These are phyloP conservation scores for Dendronephthya gigantea DNA, from an alignment of 64 coral and sea anemone genomes.

Conservation along the genomic window DNA sequence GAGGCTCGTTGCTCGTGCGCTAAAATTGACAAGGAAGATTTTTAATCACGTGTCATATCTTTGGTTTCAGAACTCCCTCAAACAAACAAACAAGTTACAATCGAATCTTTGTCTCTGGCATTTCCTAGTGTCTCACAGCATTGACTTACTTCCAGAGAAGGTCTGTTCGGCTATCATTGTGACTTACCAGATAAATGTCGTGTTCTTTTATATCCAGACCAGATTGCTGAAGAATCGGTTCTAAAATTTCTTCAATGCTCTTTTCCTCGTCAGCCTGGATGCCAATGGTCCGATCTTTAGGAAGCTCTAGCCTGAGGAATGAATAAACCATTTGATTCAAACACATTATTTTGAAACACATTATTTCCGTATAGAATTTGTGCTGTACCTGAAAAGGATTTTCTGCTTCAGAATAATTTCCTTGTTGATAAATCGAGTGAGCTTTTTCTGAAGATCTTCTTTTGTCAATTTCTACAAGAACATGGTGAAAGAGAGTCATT, in stretches of 20 bases:
- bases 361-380: background rate
- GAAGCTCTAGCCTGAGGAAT: background rate
- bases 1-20: background rate
- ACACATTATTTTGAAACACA: background rate
- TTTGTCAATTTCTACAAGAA: constrained; percentile 10
- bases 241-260: background rate
- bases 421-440: constrained; percentile 8
- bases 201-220: background rate
- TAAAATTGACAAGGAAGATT: background rate
- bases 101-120: too few relatives aligned
- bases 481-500: background rate
- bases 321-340: too few relatives aligned
- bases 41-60: too few relatives aligned
- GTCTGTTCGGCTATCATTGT: too few relatives aligned
- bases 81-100: background rate
- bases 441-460: constrained; percentile 6
- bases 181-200: background rate
- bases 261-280: background rate
- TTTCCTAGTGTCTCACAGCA: too few relatives aligned
- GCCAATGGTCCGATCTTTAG: background rate
- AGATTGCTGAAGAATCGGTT: background rate
- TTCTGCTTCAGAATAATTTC: background rate
- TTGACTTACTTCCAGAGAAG: too few relatives aligned
- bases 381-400: background rate
- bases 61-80: too few relatives aligned